These are phyloP conservation scores for Callipepla californica DNA, from an alignment of 2,113 vertebrate species.

Conservation along the genomic window DNA sequence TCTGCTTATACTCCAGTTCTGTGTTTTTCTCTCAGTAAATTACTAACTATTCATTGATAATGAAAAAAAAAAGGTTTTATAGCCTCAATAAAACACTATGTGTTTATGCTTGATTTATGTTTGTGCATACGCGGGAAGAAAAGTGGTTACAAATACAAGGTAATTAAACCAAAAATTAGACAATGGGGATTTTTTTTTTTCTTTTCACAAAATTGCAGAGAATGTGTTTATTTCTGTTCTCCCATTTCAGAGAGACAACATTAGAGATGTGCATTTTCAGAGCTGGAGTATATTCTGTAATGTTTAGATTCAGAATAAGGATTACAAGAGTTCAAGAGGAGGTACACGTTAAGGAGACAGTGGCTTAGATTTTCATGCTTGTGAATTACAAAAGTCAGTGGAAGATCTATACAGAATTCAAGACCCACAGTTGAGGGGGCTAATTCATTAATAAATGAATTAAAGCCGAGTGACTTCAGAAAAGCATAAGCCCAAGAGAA, in stretches of 20 bases:
- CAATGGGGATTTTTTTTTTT: not conserved
- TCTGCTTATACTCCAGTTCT: not conserved
- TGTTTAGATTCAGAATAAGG: not conserved
- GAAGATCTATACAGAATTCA: not conserved
- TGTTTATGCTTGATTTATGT: not conserved
- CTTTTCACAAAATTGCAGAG: not conserved
- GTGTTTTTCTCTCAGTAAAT: not conserved
- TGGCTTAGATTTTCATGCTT: not conserved
- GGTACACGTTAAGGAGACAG: not conserved
- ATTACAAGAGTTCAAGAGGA: slow-evolving; percentile 8
- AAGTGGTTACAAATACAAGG: not conserved
- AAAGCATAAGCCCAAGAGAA: not conserved
- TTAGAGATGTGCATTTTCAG: not conserved
- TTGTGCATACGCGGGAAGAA: not conserved
- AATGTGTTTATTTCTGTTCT: not conserved
- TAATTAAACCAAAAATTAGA: not conserved
- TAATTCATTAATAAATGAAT: not conserved
- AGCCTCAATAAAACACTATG: not conserved
- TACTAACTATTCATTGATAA: not conserved
- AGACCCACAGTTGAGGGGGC: not conserved
- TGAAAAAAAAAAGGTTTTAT: not conserved
- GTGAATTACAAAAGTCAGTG: not conserved
- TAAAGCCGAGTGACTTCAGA: not conserved
- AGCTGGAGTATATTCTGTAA: not conserved
- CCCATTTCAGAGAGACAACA: not conserved